Evolutionary conservation across 2,113 vertebrate species (phyloP).

Genomic region (Lipophrys pholis): DNA sequence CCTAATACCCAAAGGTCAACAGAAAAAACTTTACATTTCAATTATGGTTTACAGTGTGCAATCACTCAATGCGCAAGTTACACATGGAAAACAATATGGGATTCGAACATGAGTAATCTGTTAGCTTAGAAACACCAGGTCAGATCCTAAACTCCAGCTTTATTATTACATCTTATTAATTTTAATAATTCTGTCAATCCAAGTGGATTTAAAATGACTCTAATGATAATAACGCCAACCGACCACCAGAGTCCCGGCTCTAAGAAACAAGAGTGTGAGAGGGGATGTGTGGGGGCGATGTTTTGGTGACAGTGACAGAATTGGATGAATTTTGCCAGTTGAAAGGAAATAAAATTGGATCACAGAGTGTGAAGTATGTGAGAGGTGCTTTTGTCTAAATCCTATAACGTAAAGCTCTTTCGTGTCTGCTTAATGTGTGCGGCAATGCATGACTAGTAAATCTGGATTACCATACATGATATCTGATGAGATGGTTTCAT

Average conservation of each 20-base stretch:
- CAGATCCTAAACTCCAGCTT: conserved; percentile 7
- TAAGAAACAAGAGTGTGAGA: conserved; percentile 22
- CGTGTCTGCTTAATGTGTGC: conserved; percentile 27
- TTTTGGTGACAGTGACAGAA: conserved; percentile 19
- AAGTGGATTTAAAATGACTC: conserved; percentile 26
- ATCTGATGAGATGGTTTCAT: conserved; percentile 50
- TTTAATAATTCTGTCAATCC: conserved; percentile 38
- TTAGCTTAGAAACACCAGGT: neutral
- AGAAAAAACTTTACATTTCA: too few relatives aligned
- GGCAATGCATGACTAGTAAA: conserved; percentile 53
- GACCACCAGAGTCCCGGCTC: conserved; percentile 40
- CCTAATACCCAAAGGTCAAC: neutral
- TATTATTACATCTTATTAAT: conserved; percentile 30
- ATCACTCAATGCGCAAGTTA: neutral
- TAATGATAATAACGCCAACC: conserved; percentile 23
- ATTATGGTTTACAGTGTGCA: too few relatives aligned
- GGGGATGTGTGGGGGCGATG: conserved; percentile 21
- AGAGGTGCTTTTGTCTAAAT: conserved; percentile 42
- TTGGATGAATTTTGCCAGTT: conserved; percentile 34
- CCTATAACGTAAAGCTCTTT: conserved; percentile 23
- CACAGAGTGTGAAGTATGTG: conserved; percentile 1
- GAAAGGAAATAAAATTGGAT: conserved; percentile 59
- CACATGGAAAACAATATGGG: conserved; percentile 4
- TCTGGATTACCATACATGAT: conserved; percentile 56
- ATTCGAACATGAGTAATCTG: neutral